These are phyloP conservation scores for Synanthedon andrenaeformis DNA, from an alignment of 2,888 invertebrate species.

Conservation along the genomic window DNA sequence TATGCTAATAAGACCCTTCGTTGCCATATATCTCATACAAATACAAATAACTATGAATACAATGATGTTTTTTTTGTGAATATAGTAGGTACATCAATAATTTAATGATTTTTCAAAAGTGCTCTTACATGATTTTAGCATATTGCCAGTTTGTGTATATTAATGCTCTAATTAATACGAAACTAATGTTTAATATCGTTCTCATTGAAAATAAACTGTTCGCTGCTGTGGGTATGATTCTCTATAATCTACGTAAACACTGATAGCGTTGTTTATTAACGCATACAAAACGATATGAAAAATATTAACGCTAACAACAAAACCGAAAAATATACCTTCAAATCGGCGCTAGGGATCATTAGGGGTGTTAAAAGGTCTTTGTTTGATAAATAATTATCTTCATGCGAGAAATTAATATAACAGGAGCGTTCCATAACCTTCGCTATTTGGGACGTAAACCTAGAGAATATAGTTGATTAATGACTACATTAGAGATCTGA, in stretches of 20 bases:
- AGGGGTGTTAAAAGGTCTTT: conserved; percentile 49
- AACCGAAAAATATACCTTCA: conserved; percentile 43
- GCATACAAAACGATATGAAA: conserved; percentile 20
- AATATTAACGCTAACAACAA: conserved; percentile 8
- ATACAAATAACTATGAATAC: too few relatives aligned
- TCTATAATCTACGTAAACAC: conserved; percentile 36
- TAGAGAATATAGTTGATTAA: conserved; percentile 43
- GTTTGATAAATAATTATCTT: conserved; percentile 48
- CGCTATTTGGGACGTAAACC: conserved; percentile 50
- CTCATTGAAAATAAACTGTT: neutral
- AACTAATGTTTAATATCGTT: neutral
- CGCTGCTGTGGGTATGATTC: neutral
- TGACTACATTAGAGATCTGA: conserved; percentile 19
- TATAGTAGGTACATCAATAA: too few relatives aligned
- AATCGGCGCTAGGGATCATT: conserved; percentile 54
- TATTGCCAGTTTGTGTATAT: too few relatives aligned
- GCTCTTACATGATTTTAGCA: too few relatives aligned
- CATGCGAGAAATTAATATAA: conserved; percentile 52
- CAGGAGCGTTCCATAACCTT: conserved; percentile 62
- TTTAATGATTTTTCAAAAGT: too few relatives aligned
- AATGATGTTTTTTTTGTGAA: too few relatives aligned
- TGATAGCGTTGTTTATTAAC: conserved; percentile 44
- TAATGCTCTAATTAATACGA: neutral
- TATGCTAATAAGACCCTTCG: too few relatives aligned
- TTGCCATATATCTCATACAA: too few relatives aligned